A percentile compares a stretch with the other conserved stretches of the same genome.
Conservation (phyloP, 2,888 invertebrate species). For the Crioceris asparagi region DNA sequence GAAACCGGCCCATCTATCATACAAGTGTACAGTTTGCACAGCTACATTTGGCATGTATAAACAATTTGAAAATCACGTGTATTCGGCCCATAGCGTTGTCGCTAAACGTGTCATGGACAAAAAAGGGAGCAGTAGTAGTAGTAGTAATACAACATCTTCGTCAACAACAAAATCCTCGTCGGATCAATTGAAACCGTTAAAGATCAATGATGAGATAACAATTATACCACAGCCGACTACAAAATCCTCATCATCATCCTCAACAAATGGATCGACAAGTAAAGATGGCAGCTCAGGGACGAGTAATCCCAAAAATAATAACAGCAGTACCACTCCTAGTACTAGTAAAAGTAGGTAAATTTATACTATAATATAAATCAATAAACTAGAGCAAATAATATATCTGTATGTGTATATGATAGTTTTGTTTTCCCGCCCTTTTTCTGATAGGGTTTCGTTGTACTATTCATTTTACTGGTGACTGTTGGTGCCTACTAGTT, state of each 20-base stretch:
- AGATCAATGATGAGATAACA: conserved; percentile 83
- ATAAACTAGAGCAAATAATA: too few relatives aligned
- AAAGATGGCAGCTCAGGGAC: conserved; percentile 25
- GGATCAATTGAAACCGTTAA: conserved; percentile 68
- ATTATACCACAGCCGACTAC: conserved; percentile 77
- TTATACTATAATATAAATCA: too few relatives aligned
- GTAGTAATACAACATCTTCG: conserved; percentile 22
- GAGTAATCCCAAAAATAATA: too few relatives aligned
- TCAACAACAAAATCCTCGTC: conserved; percentile 21
- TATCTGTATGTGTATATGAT: too few relatives aligned
- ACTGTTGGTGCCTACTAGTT: too few relatives aligned
- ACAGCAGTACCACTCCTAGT: conserved; percentile 24
- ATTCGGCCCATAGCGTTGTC: conserved; percentile 84
- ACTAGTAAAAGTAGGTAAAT: conserved; percentile 36
- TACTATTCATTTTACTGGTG: too few relatives aligned
- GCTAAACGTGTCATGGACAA: conserved; percentile 79
- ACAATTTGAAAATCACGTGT: conserved; percentile 89
- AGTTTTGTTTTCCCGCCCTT: too few relatives aligned
- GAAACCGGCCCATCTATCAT: conserved; percentile 86
- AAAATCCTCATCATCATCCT: too few relatives aligned
- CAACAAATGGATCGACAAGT: conserved; percentile 19
- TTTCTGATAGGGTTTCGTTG: too few relatives aligned
- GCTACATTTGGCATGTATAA: conserved; percentile 94
- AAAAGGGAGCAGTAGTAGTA: conserved; percentile 41
- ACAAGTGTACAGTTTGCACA: conserved; percentile 91